phyloP scores from a whole-genome alignment of 1,140 invertebrate species.

The Theocolax elegans region DNA sequence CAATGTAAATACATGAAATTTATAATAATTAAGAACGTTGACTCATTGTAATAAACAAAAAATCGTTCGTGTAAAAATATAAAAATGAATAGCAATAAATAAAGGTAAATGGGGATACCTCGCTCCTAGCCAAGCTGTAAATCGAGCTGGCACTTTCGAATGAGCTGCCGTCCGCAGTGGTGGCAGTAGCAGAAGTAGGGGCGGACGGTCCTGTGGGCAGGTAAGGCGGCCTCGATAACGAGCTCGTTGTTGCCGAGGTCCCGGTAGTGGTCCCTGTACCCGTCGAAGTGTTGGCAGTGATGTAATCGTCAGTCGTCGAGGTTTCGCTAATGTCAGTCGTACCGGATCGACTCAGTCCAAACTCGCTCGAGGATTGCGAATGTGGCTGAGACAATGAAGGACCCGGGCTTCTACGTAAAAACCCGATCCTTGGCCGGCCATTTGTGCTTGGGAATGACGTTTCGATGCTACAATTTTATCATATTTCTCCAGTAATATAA shows the following conservation, averaged over 20 bases:
- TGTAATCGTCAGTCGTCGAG: constrained; percentile 88
- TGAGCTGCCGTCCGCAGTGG: constrained; percentile 77
- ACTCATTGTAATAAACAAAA: no score
- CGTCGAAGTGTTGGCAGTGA: constrained; percentile 85
- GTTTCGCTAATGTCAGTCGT: constrained; percentile 85
- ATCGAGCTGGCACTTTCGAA: constrained; percentile 85
- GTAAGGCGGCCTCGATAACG: constrained; percentile 58
- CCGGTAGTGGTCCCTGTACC: constrained; percentile 71
- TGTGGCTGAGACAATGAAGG: constrained; percentile 58
- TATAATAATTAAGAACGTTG: no score
- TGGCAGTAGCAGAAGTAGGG: constrained; percentile 68
- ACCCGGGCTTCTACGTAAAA: constrained; percentile 58
- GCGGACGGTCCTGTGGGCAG: constrained; percentile 58
- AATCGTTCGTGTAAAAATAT: no score
- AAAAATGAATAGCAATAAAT: no score
- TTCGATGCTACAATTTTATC: not conserved
- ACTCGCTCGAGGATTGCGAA: constrained; percentile 65
- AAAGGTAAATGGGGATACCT: no score
- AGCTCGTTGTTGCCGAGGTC: constrained; percentile 64
- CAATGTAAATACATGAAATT: no score
- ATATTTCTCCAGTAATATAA: no score
- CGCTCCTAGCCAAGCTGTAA: constrained; percentile 79
- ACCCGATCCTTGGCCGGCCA: constrained; percentile 53
- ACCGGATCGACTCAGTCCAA: constrained; percentile 67
- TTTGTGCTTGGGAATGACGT: not conserved